Evolutionary conservation across 2,113 vertebrate genomes (phyloP), one percentile per base, ranked within the genome.

Genomic region (Chionis minor): DNA sequence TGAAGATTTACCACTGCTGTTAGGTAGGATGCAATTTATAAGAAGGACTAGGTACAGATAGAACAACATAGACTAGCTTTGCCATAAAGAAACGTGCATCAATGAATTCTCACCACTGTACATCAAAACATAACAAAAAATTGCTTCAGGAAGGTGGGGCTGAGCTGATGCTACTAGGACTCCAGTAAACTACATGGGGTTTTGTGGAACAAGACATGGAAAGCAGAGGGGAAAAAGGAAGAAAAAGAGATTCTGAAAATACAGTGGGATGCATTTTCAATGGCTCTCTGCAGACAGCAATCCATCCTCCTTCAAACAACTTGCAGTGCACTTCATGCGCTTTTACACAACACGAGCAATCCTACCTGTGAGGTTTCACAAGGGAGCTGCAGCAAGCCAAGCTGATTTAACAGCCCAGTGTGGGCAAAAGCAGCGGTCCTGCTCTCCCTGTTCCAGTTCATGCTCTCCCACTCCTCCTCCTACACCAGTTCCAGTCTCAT

Each of bases 371-470:
- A 75, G 62, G 67, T 56, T 44, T 51, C 28, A 2, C 66, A 42
- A 74, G 52, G 0, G 52, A 77, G 80, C 74, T 42, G 52, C 67
- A 71, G 45, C 0, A 0, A 87, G 63, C 30, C 51, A 73, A 26
- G 32, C 73, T 8, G 17, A 81, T 9, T 42, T 56, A 66, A 70
- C 59, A 62, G 61, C 70, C 59, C 87, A 16, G 6, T 1, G 42
- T 0, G 1, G 47, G 42, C 58, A 30, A 5, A 33, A 54, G 51
- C 1, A 2, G 35, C 0, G 0, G 10, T 45, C 61, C 82, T 40
- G 92, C 85, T 67, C 81, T 56, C 71, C 52, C 56, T 59, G 42
- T 4, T 55, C 45, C 81, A 63, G 63, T 12, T 52, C 69, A 23
- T 5, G 51, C 47, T 38, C 45, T 86, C 52, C 63, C 54, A 33